Base-by-base conservation (phyloP, 2,797 vertebrate genomes). In the Coregonus suidteri region DNA sequence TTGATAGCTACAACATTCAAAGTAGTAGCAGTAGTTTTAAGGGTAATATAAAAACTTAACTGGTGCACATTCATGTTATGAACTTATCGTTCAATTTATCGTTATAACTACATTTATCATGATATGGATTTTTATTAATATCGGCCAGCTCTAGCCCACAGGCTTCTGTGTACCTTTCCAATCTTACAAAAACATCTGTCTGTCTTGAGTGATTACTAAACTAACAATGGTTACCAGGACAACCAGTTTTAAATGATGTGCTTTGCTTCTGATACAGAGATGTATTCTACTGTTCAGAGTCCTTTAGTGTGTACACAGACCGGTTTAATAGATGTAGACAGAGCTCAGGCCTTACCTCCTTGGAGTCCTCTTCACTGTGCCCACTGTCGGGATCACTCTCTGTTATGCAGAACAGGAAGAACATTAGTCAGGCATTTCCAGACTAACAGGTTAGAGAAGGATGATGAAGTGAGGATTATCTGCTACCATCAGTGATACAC, bases 351-450 rank as follows among this genome's bases (percentile, higher is more conserved):
- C 41, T 47, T 47, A 96, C 96, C 91, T 97, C 95, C 93, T 94
- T 87, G 52, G 89, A 93, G 89, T 98, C 96, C 82, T 98, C 96
- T 74, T 99, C 97, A 0, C 97, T 98, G 84, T 94, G 94, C 79
- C 96, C 91, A 0, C 95, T 96, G 80, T 99, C 97, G 0, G 96
- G 97, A 92, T 98, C 98, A 16, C 98, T 99, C 91, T 96, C 98
- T 98, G 94, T 81, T 79, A 78, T 88, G 71, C 41, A 52, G 20
- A 71, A n/a, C 6, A 74, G 14, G 59, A 20, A 62, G 25, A 41
- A 25, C 69, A 88, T 20, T 72, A 75, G 88, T 71, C 83, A 67
- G 73, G 83, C 73, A 87, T 62, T 65, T 84, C 88, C 86, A 83
- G 88, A 90, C 78, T 54, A 86, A 86, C 88, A 73, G 84, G 90